Evolutionary conservation across 2,113 vertebrate genomes (phyloP).

Genomic region (Nothocercus julius): DNA sequence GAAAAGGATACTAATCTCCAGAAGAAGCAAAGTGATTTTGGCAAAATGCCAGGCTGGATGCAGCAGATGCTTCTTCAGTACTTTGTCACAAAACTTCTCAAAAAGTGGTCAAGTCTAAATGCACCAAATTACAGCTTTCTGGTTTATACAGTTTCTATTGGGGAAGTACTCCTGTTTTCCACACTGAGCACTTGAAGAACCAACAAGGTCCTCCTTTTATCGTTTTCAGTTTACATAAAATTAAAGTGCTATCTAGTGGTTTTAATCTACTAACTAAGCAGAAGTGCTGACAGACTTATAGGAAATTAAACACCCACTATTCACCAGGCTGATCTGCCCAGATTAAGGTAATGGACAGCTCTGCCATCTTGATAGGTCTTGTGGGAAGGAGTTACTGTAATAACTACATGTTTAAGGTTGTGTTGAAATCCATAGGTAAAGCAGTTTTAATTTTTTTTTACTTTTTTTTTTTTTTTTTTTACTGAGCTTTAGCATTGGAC

Average conservation of each 20-base stretch:
- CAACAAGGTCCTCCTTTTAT: not conserved
- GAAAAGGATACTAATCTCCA: not conserved
- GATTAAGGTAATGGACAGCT: conserved; percentile 30
- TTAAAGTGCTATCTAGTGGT: not conserved
- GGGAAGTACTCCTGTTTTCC: not conserved
- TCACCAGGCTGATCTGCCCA: not conserved
- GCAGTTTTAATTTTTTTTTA: not conserved
- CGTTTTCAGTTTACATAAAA: not conserved
- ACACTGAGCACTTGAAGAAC: not conserved
- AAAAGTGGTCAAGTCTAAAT: not conserved
- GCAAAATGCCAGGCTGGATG: not conserved
- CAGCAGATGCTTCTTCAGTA: not conserved
- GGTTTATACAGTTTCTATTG: not conserved
- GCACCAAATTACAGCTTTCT: not conserved
- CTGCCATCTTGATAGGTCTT: not conserved
- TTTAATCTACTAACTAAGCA: not conserved
- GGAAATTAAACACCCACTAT: not conserved
- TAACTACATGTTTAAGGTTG: not conserved
- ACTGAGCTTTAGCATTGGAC: not conserved
- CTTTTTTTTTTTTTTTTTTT: too few species aligned
- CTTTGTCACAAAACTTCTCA: not conserved
- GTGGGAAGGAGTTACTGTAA: not conserved
- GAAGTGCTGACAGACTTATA: conserved; percentile 11
- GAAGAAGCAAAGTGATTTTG: not conserved
- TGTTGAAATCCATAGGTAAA: not conserved